Evolutionary conservation across 2,888 invertebrate species (phyloP).

Genomic region (Augiades crinisus): DNA sequence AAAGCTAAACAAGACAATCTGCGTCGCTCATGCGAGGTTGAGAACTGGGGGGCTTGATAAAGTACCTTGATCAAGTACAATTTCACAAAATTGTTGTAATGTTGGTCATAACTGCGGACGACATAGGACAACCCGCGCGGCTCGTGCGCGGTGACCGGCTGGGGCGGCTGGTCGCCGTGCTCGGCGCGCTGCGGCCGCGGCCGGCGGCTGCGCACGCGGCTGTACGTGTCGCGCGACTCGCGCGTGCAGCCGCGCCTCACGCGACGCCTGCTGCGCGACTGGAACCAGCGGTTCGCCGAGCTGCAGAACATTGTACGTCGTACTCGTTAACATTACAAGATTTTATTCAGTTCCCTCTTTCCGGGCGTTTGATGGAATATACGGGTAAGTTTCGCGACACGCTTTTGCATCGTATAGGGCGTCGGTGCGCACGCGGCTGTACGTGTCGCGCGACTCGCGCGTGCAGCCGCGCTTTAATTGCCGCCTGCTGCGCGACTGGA

Average conservation of each 20-base stretch:
- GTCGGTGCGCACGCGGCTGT: conserved; percentile 78
- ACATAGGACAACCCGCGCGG: conserved; percentile 51
- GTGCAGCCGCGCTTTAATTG: conserved; percentile 51
- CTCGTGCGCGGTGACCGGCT: conserved; percentile 84
- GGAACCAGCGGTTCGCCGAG: conserved; percentile 57
- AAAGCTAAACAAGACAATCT: no score
- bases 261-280: conserved; percentile 44
- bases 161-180: conserved; percentile 93
- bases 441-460: conserved; percentile 44
- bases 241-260: conserved; percentile 51
- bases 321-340: no score
- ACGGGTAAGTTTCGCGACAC: no score
- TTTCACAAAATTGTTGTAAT: no score
- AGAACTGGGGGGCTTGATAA: no score
- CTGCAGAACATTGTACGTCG: conserved; percentile 57
- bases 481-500: conserved; percentile 51
- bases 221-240: conserved; percentile 48
- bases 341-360: no score
- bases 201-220: conserved; percentile 77
- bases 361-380: no score
- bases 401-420: no score
- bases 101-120: no score
- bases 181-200: conserved; percentile 90
- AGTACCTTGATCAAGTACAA: no score
- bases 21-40: no score